These are phyloP conservation scores for Salvelinus fontinalis DNA, from an alignment of 2,113 vertebrate genomes.

Conservation along the genomic window DNA sequence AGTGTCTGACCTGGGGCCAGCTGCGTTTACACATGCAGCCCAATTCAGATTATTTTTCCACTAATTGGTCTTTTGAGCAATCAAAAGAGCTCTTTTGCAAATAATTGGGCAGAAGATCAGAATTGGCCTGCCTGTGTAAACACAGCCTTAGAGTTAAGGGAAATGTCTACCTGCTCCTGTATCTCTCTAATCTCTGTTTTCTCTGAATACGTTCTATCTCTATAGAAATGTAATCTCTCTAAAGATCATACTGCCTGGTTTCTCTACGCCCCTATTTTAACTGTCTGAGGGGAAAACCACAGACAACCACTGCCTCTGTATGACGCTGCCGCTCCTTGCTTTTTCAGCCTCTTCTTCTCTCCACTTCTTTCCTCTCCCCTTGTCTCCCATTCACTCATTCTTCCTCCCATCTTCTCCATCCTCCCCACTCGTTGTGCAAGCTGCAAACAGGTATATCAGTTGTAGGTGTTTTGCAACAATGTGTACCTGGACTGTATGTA, in stretches of 20 bases:
- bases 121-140: too few relatives aligned
- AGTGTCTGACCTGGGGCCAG: too few relatives aligned
- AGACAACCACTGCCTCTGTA: slow-evolving; percentile 67
- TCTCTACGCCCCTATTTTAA: slow-evolving; percentile 72
- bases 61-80: too few relatives aligned
- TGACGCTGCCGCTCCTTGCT: slow-evolving; percentile 47
- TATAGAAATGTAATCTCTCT: slow-evolving; percentile 73
- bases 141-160: too few relatives aligned
- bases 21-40: too few relatives aligned
- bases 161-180: not conserved
- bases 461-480: too few relatives aligned
- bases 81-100: too few relatives aligned
- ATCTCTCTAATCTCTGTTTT: slow-evolving; percentile 10
- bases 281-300: slow-evolving; percentile 56
- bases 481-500: too few relatives aligned
- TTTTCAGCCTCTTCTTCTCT: slow-evolving; percentile 34
- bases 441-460: too few relatives aligned
- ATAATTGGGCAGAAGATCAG: too few relatives aligned
- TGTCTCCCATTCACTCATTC: slow-evolving; percentile 41
- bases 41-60: too few relatives aligned
- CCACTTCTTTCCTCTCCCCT: slow-evolving; percentile 18
- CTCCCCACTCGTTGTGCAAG: not conserved
- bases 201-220: slow-evolving; percentile 63
- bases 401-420: slow-evolving; percentile 28
- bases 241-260: slow-evolving; percentile 64